Evolutionary conservation across 2,888 invertebrate genomes (phyloP), one percentile per base, ranked within the genome.

Genomic region (Epistrophe grossulariae): DNA sequence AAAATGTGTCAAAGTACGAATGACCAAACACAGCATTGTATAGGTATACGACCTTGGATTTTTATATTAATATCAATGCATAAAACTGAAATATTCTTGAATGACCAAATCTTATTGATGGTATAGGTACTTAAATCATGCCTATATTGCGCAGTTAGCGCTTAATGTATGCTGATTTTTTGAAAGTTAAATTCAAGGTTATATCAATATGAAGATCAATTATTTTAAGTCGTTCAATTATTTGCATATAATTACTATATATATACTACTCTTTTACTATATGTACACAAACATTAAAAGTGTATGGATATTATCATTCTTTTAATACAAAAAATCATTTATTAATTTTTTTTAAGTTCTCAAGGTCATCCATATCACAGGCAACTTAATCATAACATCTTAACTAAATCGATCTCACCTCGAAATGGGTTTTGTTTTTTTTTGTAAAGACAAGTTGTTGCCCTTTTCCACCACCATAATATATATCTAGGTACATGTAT

Each of bases 391-490:
- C 24, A n/a, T 28, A n/a, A 4, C 35, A 9, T 31, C 28, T 55
- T 7, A n/a, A 24, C 48, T n/a, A 17, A n/a, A 48, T 38, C 38
- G 52, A 52, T 52, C 15, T 50, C 17, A 52, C 70, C 70, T 70
- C 40, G 70, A 55, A 68, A 24, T 38, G 38, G 1, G 10, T 13
- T 50, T 19, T 15, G 24, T 50, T 50, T 50, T 8, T n/a, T 50
- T 7, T 35, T 7, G 7, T 66, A 10, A 48, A 66, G 35, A 50
- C 50, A 24, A n/a, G 70, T 55, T 70, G 24, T 38, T 31, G 19
- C 35, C 50, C 17, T 68, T 50, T 35, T 50, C 31, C 17, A 8
- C 52, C 48, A 8, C 4, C 13, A 17, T 8, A 9, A 6, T 31
- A 31, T 7, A 2, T 31, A 31, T 6, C 19, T 6, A 43, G 1